phyloP scores from a whole-genome alignment of 2,888 invertebrate species.

The Hydrotaea diabolus region DNA sequence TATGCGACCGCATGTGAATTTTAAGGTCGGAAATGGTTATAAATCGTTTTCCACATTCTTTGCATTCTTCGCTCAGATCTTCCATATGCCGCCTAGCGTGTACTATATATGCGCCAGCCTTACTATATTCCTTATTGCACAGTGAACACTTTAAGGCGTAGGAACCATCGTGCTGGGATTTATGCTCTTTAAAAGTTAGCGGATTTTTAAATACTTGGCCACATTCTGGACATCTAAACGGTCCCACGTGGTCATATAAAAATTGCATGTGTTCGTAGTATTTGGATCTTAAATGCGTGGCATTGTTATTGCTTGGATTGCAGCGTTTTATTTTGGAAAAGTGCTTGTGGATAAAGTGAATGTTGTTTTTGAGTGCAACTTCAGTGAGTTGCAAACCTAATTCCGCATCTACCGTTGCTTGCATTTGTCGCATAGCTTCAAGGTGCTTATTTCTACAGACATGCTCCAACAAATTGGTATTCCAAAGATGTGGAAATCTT shows the following conservation, averaged over 20 bases:
- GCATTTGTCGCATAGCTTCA: slow-evolving; percentile 58
- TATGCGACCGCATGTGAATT: slow-evolving; percentile 57
- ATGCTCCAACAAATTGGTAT: slow-evolving; percentile 58
- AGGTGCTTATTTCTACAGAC: slow-evolving; percentile 50
- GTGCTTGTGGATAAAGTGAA: slow-evolving; percentile 47
- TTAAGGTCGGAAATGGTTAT: slow-evolving; percentile 48
- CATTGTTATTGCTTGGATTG: slow-evolving; percentile 4
- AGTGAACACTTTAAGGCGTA: slow-evolving; percentile 55
- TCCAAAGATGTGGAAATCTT: slow-evolving; percentile 58
- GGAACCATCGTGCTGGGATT: slow-evolving; percentile 58
- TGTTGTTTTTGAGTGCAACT: slow-evolving; percentile 39
- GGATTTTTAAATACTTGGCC: slow-evolving; percentile 44
- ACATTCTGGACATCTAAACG: slow-evolving; percentile 57
- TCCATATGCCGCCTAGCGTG: slow-evolving; percentile 60
- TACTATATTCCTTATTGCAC: slow-evolving; percentile 54
- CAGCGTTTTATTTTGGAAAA: slow-evolving; percentile 56
- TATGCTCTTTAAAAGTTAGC: slow-evolving; percentile 53
- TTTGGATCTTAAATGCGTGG: neutral
- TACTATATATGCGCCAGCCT: slow-evolving; percentile 42
- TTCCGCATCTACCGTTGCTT: slow-evolving; percentile 36
- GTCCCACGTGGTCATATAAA: slow-evolving; percentile 58
- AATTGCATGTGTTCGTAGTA: slow-evolving; percentile 52
- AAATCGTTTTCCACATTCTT: slow-evolving; percentile 55
- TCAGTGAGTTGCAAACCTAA: slow-evolving; percentile 39
- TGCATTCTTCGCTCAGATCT: slow-evolving; percentile 56